Percentiles rank a stretch among this genome's conserved stretches.
These are phyloP conservation scores for Ispidina lecontei DNA, from an alignment of 2,797 vertebrate species.

Conservation along the genomic window DNA sequence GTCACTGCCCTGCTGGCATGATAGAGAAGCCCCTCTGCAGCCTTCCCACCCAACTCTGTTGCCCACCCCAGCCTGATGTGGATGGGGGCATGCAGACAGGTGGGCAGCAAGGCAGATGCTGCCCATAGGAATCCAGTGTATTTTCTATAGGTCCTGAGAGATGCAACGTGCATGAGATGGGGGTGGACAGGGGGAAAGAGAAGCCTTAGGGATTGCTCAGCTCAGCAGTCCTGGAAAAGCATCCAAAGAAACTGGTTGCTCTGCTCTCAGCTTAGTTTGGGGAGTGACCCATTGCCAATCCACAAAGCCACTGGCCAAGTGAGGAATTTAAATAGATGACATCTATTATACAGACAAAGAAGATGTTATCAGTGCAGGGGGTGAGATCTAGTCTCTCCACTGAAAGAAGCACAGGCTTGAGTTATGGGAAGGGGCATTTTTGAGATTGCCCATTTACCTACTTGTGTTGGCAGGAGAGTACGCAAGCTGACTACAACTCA, in stretches of 20 bases:
- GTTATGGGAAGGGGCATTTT: not conserved
- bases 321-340: not conserved
- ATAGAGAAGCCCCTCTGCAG: not conserved
- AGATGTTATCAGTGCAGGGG: not conserved
- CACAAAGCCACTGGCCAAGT: not conserved
- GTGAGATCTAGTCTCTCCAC: not conserved
- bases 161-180: not conserved
- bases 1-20: not conserved
- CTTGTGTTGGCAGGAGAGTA: rapidly evolving
- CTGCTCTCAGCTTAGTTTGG: not conserved
- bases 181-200: not conserved
- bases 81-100: not conserved
- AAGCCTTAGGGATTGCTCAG: not conserved
- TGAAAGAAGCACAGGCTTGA: not conserved
- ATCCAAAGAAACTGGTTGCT: not conserved
- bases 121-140: not conserved
- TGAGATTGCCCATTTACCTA: not conserved
- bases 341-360: not conserved
- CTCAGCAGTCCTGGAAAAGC: not conserved
- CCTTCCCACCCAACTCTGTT: not conserved
- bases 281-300: rapidly evolving
- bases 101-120: not conserved
- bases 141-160: not conserved
- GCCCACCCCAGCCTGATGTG: not conserved
- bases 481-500: rapidly evolving